Conservation (phyloP, 2,797 vertebrate genomes). For the Serranus cabrilla region DNA sequence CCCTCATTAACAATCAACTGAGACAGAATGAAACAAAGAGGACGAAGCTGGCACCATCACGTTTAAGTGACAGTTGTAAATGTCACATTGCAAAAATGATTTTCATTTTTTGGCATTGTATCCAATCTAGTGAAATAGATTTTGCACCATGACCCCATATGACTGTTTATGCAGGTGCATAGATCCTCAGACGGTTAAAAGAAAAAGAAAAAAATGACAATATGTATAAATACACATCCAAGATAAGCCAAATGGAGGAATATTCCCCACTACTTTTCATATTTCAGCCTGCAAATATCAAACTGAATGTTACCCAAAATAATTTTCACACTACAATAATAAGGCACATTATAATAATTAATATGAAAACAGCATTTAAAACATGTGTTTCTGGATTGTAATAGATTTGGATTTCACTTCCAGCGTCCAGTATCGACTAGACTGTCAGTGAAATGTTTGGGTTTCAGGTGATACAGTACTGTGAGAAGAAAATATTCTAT, state of each 20-base stretch:
- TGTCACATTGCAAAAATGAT: not conserved
- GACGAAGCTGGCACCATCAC: too few species aligned
- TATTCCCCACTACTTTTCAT: not conserved
- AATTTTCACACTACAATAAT: not conserved
- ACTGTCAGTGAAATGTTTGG: not conserved
- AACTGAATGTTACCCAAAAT: not conserved
- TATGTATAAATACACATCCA: not conserved
- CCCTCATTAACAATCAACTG: not conserved
- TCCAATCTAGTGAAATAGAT: not conserved
- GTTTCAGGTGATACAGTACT: not conserved
- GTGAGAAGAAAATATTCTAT: not conserved
- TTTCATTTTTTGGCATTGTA: not conserved
- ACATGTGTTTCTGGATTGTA: not conserved
- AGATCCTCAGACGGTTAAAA: not conserved
- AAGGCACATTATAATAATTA: slow-evolving; percentile 17
- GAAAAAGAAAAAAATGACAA: not conserved
- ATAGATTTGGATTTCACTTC: not conserved
- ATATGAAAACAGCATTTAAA: not conserved
- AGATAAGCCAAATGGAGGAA: too few species aligned
- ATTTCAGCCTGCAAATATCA: not conserved
- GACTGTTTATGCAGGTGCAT: not conserved
- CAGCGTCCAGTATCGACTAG: too few species aligned
- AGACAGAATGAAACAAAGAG: not conserved
- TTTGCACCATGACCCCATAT: not conserved
- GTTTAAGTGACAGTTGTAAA: not conserved